These are phyloP conservation scores for Charadrius vociferus DNA, from an alignment of 2,113 vertebrate genomes.

Conservation along the genomic window DNA sequence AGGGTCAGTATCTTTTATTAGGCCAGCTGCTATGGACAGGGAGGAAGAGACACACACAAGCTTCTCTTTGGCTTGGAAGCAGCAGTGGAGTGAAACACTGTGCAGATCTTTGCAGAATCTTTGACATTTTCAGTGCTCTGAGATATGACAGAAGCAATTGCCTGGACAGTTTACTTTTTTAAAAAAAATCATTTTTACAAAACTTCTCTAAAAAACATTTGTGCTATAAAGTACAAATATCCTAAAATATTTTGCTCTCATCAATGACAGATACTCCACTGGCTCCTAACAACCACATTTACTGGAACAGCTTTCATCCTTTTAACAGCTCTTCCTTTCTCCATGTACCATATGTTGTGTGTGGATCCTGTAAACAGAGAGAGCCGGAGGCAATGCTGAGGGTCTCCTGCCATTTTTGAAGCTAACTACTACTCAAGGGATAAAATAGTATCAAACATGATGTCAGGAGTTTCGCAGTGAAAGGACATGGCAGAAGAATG, in stretches of 20 bases:
- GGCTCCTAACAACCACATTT: conserved; percentile 30
- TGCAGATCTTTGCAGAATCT: not conserved
- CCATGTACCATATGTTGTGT: conserved; percentile 50
- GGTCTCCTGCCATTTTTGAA: conserved; percentile 54
- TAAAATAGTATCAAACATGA: conserved; percentile 27
- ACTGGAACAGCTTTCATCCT: conserved; percentile 51
- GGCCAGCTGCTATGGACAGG: not conserved
- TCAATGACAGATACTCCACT: conserved; percentile 21
- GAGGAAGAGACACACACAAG: not conserved
- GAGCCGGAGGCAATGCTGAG: conserved; percentile 26
- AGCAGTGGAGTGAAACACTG: not conserved
- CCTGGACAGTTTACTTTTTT: not conserved
- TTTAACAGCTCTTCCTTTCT: conserved; percentile 50
- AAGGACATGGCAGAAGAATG: not conserved
- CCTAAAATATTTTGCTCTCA: conserved; percentile 52
- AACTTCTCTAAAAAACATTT: conserved; percentile 13
- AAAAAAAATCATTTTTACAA: not conserved
- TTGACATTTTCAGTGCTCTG: not conserved
- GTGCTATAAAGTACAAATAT: conserved; percentile 32
- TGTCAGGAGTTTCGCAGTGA: not conserved
- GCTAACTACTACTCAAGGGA: not conserved
- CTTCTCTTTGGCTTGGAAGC: not conserved
- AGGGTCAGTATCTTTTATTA: not conserved
- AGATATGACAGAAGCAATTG: not conserved
- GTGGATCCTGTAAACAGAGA: conserved; percentile 28